phyloP scores from a whole-genome alignment of 2,888 invertebrate genomes.

The Dryobotodes eremita region DNA sequence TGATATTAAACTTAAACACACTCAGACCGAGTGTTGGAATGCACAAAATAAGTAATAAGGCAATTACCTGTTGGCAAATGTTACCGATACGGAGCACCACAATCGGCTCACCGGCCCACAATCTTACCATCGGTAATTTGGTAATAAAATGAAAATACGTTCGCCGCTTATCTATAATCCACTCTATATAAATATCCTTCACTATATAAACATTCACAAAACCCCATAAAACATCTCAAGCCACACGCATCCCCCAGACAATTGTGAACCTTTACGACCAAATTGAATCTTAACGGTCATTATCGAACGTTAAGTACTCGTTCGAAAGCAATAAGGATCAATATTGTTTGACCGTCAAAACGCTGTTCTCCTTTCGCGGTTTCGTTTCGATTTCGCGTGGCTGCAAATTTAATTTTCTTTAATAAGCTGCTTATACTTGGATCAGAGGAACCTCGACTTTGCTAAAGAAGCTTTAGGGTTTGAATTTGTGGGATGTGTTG shows the following conservation, averaged over 20 bases:
- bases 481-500: conserved; percentile 60
- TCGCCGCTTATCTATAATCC: conserved; percentile 89
- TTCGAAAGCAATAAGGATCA: conserved; percentile 76
- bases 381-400: conserved; percentile 87
- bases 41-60: conserved; percentile 83
- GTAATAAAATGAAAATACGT: conserved; percentile 91
- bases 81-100: conserved; percentile 82
- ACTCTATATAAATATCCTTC: conserved; percentile 86
- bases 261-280: conserved; percentile 72
- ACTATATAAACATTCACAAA: conserved; percentile 86
- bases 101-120: conserved; percentile 80
- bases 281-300: conserved; percentile 63
- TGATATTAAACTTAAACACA: conserved; percentile 57
- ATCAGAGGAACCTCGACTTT: conserved; percentile 70
- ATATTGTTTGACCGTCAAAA: conserved; percentile 71
- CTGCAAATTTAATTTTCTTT: conserved; percentile 90
- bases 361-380: conserved; percentile 79
- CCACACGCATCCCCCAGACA: conserved; percentile 60
- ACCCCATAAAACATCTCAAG: conserved; percentile 71
- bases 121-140: conserved; percentile 91
- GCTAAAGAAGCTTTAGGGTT: conserved; percentile 60
- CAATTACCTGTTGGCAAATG: conserved; percentile 88
- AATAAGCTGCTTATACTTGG: conserved; percentile 81
- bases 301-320: conserved; percentile 70
- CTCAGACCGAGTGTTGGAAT: conserved; percentile 78